Evolutionary conservation across 2,888 invertebrate species (phyloP).

Genomic region (Drosophila antonietae): DNA sequence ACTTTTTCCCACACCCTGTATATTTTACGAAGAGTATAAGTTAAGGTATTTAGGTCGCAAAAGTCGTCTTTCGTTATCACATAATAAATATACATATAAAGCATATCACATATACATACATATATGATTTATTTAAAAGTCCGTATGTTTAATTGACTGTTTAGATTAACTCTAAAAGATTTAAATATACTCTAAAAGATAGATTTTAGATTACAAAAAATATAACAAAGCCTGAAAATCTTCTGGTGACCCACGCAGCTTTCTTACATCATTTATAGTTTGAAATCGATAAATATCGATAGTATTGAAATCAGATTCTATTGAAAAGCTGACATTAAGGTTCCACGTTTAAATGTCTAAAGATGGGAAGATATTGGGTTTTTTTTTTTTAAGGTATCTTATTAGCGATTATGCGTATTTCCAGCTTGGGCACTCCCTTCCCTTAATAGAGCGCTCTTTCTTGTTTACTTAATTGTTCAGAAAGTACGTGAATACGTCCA

Average conservation of each 20-base stretch:
- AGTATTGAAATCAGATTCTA: neutral
- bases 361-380: neutral
- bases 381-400: slow-evolving; percentile 1
- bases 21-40: neutral
- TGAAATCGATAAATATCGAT: neutral
- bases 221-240: too few relatives aligned
- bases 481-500: slow-evolving; percentile 53
- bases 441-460: neutral
- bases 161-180: neutral
- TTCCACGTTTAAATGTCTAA: neutral
- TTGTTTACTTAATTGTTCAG: slow-evolving; percentile 28
- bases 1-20: slow-evolving; percentile 4
- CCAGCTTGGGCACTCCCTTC: neutral
- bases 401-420: neutral
- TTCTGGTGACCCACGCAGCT: too few relatives aligned
- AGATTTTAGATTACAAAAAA: too few relatives aligned
- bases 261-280: too few relatives aligned
- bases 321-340: neutral
- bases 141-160: neutral
- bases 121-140: neutral
- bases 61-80: too few relatives aligned
- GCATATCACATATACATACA: neutral
- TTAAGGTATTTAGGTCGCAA: too few relatives aligned
- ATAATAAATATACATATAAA: too few relatives aligned
- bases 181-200: neutral